Percentiles rank a stretch among this genome's conserved stretches.
Evolutionary conservation across 2,888 invertebrate species (phyloP).

Genomic region (Argyresthia albistria): DNA sequence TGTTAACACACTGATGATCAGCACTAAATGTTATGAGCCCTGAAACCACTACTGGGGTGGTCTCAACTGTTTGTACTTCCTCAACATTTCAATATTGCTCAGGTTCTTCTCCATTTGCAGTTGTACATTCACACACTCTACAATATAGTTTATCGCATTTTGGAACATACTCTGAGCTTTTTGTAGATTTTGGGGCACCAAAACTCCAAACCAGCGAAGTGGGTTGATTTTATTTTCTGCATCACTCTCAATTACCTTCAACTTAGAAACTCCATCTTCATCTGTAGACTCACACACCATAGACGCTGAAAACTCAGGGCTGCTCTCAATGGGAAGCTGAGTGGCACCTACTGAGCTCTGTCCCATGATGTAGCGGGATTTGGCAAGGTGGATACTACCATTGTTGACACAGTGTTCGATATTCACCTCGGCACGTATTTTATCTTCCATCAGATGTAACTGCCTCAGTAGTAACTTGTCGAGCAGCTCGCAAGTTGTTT

Average conservation of each 20-base stretch:
- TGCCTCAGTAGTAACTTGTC: constrained; percentile 80
- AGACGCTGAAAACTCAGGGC: constrained; percentile 54
- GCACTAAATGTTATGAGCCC: too few species aligned
- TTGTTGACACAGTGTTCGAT: constrained; percentile 79
- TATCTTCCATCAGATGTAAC: constrained; percentile 81
- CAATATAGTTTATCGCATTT: constrained; percentile 75
- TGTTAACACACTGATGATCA: too few species aligned
- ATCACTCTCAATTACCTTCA: constrained; percentile 37
- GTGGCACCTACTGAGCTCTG: constrained; percentile 79
- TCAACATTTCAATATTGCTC: constrained; percentile 33
- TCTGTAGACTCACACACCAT: constrained; percentile 42
- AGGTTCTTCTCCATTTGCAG: constrained; percentile 61
- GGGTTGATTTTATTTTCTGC: constrained; percentile 72
- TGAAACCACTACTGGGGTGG: too few species aligned
- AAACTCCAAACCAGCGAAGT: constrained; percentile 88
- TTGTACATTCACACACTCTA: constrained; percentile 81
- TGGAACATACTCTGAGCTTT: constrained; percentile 82
- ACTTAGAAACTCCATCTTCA: constrained; percentile 52
- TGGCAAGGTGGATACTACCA: constrained; percentile 83
- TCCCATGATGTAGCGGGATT: constrained; percentile 84
- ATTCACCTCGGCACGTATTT: constrained; percentile 76
- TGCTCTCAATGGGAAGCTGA: constrained; percentile 79
- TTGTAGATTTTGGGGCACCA: constrained; percentile 85
- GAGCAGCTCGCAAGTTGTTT: constrained; percentile 66
- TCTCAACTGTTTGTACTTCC: constrained; percentile 21